Evolutionary conservation across 2,797 vertebrate genomes (phyloP).

Genomic region (Orientallactaga sibirica): DNA sequence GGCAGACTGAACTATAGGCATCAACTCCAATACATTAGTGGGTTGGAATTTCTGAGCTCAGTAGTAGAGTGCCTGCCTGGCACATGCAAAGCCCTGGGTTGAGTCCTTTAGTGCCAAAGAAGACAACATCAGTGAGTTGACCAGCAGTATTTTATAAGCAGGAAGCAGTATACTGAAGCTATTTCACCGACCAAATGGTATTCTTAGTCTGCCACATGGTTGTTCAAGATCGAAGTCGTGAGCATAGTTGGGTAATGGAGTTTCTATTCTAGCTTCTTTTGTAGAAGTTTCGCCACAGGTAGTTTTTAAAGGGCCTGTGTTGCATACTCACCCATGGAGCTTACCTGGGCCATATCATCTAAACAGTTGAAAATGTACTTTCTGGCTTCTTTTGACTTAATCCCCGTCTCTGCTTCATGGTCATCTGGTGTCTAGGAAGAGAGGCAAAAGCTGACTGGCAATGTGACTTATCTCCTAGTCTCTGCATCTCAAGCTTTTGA

Average conservation of each 20-base stretch:
- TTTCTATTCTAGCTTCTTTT: neutral
- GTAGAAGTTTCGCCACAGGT: neutral
- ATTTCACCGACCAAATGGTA: neutral
- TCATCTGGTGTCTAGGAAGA: slow-evolving; percentile 95
- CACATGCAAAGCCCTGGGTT: neutral
- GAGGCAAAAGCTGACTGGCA: slow-evolving; percentile 72
- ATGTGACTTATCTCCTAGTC: slow-evolving; percentile 34
- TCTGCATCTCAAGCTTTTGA: neutral
- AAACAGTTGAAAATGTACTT: slow-evolving; percentile 99
- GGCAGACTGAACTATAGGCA: neutral
- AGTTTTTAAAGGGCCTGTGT: neutral
- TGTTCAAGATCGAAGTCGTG: neutral
- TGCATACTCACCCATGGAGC: slow-evolving; percentile 78
- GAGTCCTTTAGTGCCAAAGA: neutral
- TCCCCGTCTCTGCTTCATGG: slow-evolving; percentile 98
- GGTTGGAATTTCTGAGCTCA: neutral
- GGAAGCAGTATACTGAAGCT: neutral
- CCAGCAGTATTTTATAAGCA: neutral
- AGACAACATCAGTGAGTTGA: neutral
- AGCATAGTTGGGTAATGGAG: neutral
- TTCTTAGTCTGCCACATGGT: neutral
- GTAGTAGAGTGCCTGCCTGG: neutral
- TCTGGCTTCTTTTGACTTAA: slow-evolving; percentile 99
- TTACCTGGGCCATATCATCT: slow-evolving; percentile 99
- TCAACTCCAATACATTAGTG: neutral